phyloP scores from a whole-genome alignment of 2,888 invertebrate species.

The Cecidostiba fungosa region DNA sequence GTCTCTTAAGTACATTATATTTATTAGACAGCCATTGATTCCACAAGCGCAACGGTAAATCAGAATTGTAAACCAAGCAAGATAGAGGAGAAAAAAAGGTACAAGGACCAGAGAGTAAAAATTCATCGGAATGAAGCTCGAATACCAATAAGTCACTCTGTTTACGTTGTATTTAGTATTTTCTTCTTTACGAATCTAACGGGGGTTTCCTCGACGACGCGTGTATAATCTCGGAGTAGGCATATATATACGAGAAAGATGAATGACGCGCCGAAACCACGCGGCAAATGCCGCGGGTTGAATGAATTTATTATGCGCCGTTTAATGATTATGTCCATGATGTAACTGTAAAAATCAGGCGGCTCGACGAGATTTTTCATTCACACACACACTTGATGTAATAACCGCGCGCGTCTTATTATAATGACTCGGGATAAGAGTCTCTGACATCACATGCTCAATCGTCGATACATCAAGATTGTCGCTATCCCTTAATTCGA shows the following conservation, averaged over 20 bases:
- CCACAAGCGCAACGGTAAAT: conserved; percentile 43
- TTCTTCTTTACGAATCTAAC: conserved; percentile 57
- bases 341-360: conserved; percentile 55
- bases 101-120: background rate
- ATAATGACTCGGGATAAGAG: background rate
- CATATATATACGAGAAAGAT: background rate
- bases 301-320: conserved; percentile 52
- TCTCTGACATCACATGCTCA: background rate
- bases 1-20: background rate
- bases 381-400: background rate
- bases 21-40: background rate
- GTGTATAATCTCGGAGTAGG: background rate
- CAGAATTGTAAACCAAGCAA: background rate
- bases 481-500: background rate
- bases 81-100: no score
- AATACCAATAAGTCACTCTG: conserved; percentile 52
- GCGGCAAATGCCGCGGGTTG: background rate
- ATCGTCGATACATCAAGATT: no score
- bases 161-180: conserved; percentile 58
- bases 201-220: conserved; percentile 35
- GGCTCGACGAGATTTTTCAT: conserved; percentile 5
- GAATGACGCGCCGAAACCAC: conserved; percentile 43
- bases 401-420: background rate
- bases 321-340: conserved; percentile 50
- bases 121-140: conserved; percentile 2